phyloP scores from a whole-genome alignment of 64 coral and sea anemone species.

The Dendrophyllia cribrosa region DNA sequence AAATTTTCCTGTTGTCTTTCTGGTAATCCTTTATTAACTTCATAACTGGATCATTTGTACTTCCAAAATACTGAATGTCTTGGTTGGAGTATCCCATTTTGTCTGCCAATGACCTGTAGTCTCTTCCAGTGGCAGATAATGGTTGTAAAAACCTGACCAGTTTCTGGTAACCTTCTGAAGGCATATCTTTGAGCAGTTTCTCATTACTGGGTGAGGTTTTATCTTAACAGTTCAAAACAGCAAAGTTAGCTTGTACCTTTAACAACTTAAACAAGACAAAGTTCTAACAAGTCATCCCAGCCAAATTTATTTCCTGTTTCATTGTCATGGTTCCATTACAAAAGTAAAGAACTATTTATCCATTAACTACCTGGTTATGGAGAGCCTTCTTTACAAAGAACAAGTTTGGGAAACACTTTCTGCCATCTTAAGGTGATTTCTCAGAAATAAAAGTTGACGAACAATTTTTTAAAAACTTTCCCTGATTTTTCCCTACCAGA shows the following conservation, averaged over 20 bases:
- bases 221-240: background rate
- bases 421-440: too few relatives aligned
- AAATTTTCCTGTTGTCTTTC: slow-evolving; percentile 18
- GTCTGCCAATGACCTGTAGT: slow-evolving; percentile 68
- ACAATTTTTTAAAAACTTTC: too few relatives aligned
- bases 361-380: too few relatives aligned
- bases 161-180: slow-evolving; percentile 27
- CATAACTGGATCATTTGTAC: slow-evolving; percentile 52
- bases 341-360: too few relatives aligned
- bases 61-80: slow-evolving; percentile 46
- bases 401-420: too few relatives aligned
- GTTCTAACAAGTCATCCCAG: too few relatives aligned
- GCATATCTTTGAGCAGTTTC: slow-evolving; percentile 70
- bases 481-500: too few relatives aligned
- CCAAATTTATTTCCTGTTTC: too few relatives aligned
- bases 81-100: slow-evolving; percentile 51
- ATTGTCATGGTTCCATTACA: too few relatives aligned
- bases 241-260: too few relatives aligned
- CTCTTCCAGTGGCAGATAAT: background rate
- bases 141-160: slow-evolving; percentile 52
- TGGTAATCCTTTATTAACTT: slow-evolving; percentile 7
- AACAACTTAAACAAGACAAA: background rate
- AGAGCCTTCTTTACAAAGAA: too few relatives aligned
- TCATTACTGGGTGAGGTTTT: background rate
- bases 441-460: too few relatives aligned